Conservation (phyloP, 2,113 vertebrate species). For the Artemisiospiza belli region DNA sequence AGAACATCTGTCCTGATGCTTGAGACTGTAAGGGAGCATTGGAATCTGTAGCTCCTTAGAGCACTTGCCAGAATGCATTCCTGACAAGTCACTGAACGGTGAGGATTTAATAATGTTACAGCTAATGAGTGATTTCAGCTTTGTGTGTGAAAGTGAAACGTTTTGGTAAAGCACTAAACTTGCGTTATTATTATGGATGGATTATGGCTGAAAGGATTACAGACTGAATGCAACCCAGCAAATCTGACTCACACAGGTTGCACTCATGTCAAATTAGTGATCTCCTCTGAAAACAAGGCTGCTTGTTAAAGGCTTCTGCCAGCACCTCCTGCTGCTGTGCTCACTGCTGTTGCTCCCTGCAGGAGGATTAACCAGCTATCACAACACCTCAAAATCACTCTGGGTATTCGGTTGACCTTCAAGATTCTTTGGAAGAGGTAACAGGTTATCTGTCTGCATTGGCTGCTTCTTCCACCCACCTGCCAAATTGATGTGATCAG, state of each 20-base stretch:
- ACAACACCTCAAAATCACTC: neutral
- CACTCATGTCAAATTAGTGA: neutral
- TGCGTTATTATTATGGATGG: neutral
- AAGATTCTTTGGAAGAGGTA: neutral
- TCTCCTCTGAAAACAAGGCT: neutral
- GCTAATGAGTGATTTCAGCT: neutral
- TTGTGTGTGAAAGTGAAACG: neutral
- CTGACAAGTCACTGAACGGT: neutral
- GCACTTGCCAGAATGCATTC: neutral
- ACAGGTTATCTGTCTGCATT: neutral
- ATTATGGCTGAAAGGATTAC: neutral
- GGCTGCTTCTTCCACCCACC: neutral
- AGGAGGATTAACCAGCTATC: neutral
- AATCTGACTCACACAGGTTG: neutral
- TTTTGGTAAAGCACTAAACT: neutral
- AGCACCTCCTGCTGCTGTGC: neutral
- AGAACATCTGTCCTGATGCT: neutral
- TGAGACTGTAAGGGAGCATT: neutral
- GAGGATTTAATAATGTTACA: neutral
- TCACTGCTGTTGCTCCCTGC: neutral
- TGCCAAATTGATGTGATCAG: neutral
- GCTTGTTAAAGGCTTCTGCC: neutral
- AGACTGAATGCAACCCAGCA: neutral
- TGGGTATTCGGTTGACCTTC: neutral
- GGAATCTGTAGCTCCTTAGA: neutral